Conservation (phyloP, 2,888 invertebrate species). For the Drosophila ustulata region DNA sequence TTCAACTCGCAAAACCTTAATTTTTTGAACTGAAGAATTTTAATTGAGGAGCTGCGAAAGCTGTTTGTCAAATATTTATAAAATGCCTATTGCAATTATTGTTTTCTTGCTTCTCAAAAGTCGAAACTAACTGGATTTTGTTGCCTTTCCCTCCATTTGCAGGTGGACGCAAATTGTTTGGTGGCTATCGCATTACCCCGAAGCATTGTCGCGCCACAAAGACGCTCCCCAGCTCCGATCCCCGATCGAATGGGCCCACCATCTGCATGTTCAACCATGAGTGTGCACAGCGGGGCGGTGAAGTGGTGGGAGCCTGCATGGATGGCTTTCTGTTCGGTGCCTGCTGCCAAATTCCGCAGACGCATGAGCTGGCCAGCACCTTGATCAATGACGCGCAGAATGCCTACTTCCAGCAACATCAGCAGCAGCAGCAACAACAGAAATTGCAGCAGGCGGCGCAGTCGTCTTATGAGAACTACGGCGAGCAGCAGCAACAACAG, state of each 20-base stretch:
- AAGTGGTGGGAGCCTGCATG: slow-evolving; percentile 95
- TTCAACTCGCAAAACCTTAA: background rate
- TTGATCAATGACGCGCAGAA: slow-evolving; percentile 82
- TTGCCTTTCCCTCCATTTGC: slow-evolving; percentile 31
- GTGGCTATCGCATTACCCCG: slow-evolving; percentile 94
- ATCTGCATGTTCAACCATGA: slow-evolving; percentile 98
- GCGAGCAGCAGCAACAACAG: slow-evolving; percentile 63
- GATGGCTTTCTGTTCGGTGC: slow-evolving; percentile 93
- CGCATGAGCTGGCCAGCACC: slow-evolving; percentile 84
- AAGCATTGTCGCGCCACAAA: slow-evolving; percentile 91
- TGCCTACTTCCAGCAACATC: slow-evolving; percentile 74
- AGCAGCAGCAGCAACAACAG: slow-evolving; percentile 67
- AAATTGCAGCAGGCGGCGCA: slow-evolving; percentile 57
- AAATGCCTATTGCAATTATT: background rate
- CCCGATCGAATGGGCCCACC: slow-evolving; percentile 88
- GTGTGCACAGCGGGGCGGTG: slow-evolving; percentile 91
- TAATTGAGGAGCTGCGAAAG: background rate
- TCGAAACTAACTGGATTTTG: background rate
- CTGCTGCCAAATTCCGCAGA: slow-evolving; percentile 91
- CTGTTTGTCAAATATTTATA: background rate
- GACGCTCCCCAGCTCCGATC: slow-evolving; percentile 87
- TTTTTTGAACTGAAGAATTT: background rate
- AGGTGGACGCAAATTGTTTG: slow-evolving; percentile 90
- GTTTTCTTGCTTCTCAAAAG: background rate
- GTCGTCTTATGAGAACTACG: slow-evolving; percentile 65